phyloP scores from a whole-genome alignment of 2,888 invertebrate genomes.

The Coleophora flavipennella region DNA sequence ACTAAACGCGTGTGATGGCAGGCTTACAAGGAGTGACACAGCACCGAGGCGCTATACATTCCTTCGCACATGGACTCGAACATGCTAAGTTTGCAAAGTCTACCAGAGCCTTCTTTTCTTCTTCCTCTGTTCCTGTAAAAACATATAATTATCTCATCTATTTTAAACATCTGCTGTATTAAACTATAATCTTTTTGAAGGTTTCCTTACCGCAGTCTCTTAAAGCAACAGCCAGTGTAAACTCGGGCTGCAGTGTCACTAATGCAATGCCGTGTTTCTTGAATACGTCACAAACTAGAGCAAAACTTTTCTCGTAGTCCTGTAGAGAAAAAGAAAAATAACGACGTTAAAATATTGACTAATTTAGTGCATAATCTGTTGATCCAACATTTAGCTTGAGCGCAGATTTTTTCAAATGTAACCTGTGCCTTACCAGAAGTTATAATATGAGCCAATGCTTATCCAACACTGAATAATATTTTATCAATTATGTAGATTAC shows the following conservation, averaged over 20 bases:
- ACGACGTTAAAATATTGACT: no score
- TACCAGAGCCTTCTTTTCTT: slow-evolving; percentile 50
- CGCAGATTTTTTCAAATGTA: no score
- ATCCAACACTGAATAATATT: no score
- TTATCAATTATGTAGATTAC: no score
- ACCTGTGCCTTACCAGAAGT: no score
- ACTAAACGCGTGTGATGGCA: slow-evolving; percentile 45
- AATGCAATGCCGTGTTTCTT: slow-evolving; percentile 85
- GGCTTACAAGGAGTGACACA: slow-evolving; percentile 43
- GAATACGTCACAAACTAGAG: slow-evolving; percentile 81
- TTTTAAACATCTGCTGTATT: no score
- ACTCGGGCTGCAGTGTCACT: slow-evolving; percentile 92
- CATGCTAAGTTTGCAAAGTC: slow-evolving; percentile 53
- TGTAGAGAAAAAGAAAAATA: slow-evolving; percentile 15
- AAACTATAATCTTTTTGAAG: no score
- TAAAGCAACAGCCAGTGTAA: slow-evolving; percentile 42
- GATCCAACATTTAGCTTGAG: no score
- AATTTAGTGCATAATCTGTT: no score
- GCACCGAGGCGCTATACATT: slow-evolving; percentile 56
- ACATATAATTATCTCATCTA: background rate
- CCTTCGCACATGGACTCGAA: slow-evolving; percentile 58
- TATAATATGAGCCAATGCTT: no score
- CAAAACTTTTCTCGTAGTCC: slow-evolving; percentile 57
- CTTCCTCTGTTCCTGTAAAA: slow-evolving; percentile 42
- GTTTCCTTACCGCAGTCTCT: slow-evolving; percentile 29